A percentile compares a stretch with the other conserved stretches of the same genome.
These are phyloP conservation scores for Brachylomia viminalis DNA, from an alignment of 2,888 invertebrate genomes.

Conservation along the genomic window DNA sequence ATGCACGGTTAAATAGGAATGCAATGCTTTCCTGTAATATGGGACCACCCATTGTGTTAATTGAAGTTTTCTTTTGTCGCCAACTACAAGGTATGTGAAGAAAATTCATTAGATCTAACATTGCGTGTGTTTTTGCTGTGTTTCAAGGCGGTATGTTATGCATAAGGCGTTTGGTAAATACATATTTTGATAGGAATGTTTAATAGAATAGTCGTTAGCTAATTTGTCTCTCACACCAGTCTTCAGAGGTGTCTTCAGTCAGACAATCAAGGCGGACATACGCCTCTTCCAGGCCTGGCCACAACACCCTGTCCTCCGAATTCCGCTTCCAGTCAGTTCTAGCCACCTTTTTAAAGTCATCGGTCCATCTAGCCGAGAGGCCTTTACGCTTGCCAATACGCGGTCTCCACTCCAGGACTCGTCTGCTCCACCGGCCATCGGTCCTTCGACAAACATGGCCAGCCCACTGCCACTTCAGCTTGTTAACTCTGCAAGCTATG, in stretches of 20 bases:
- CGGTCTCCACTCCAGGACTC: background rate
- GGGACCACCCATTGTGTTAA: slow-evolving; percentile 74
- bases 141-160: background rate
- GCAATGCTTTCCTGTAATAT: slow-evolving; percentile 69
- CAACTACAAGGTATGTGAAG: slow-evolving; percentile 34
- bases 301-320: background rate
- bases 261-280: background rate
- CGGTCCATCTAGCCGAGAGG: background rate
- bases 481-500: background rate
- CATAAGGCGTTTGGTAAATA: background rate
- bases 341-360: background rate
- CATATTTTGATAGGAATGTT: too few relatives aligned
- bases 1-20: slow-evolving; percentile 72
- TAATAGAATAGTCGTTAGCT: too few relatives aligned
- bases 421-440: background rate
- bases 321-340: background rate
- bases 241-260: background rate
- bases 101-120: slow-evolving; percentile 39
- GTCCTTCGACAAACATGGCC: background rate
- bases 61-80: slow-evolving; percentile 52
- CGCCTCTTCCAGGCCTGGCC: background rate
- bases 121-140: slow-evolving; percentile 10
- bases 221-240: background rate
- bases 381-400: background rate
- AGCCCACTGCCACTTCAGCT: background rate